Evolutionary conservation across 2,797 vertebrate species (phyloP), one percentile per base, ranked within the genome.

Genomic region (Fistularia tabacaria): DNA sequence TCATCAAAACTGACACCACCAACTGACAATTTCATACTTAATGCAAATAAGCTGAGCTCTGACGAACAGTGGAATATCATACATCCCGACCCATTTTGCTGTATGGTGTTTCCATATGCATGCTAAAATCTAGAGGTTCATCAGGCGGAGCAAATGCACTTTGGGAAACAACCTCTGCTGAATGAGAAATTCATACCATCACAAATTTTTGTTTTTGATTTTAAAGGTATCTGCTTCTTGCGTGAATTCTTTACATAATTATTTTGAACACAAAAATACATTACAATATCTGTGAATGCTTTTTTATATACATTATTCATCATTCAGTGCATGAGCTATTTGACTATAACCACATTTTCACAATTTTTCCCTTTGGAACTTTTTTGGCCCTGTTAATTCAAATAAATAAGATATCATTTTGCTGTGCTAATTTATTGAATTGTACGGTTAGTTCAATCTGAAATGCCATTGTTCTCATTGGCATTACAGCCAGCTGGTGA

Each of bases 401-500:
- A 51, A 25, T 14, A 67, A 64, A 73, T 62, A 49, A 72, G 57
- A 68, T 62, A 10, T 42, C 39, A 62, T 79, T 77, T 52, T 10
- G 11, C 12, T 42, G 9, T 67, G 71, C 79, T 67, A 60, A 45
- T 70, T 36, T 53, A 14, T 65, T 50, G 54, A 72, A 72, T 56
- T 74, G 58, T 82, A 57, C 57, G 43, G 65, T 71, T 73, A 60
- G 68, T 80, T 62, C 40, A 49, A 36, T 46, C 43, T 64, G 62
- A 60, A 66, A 60, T 47, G 43, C 52, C 48, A 42, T 60, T 42
- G 54, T 63, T 62, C 62, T 73, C 66, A 8, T 53, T 76, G 68
- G 71, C 64, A 46, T 63, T 60, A 66, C 73, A 73, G 74, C 73
- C 81, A 79, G 81, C 82, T 83, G 79, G 66, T 81, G 10, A 58